Conservation (phyloP, 1,140 invertebrate species). For the Polyergus mexicanus region DNA sequence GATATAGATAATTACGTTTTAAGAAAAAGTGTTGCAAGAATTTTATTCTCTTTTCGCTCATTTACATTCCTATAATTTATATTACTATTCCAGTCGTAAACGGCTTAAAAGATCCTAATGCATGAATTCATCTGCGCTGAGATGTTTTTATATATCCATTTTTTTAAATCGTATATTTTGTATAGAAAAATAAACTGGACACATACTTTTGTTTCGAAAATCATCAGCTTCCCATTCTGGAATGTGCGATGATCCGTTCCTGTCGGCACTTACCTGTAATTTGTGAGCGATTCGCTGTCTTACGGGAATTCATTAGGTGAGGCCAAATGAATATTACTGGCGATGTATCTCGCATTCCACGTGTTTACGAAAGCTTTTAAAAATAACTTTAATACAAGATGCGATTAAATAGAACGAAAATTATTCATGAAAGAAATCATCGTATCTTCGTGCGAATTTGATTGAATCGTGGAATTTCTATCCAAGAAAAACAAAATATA, state of each 20-base stretch:
- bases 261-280: conserved; percentile 45
- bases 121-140: neutral
- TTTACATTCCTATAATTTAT: no score
- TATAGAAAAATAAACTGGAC: neutral
- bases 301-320: conserved; percentile 34
- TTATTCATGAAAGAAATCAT: no score
- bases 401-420: neutral
- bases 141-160: neutral
- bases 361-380: neutral
- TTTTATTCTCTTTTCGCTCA: no score
- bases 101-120: no score
- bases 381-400: neutral
- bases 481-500: no score
- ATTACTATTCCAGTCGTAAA: no score
- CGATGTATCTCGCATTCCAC: neutral
- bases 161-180: neutral
- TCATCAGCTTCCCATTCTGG: neutral
- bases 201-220: neutral
- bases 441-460: no score
- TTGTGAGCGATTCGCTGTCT: conserved; percentile 41
- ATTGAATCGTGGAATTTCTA: no score
- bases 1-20: no score
- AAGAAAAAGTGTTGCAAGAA: no score
- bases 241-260: conserved; percentile 8
- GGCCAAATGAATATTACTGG: conserved; percentile 34